These are phyloP conservation scores for Fratercula arctica DNA, from an alignment of 2,797 vertebrate genomes.

Conservation along the genomic window DNA sequence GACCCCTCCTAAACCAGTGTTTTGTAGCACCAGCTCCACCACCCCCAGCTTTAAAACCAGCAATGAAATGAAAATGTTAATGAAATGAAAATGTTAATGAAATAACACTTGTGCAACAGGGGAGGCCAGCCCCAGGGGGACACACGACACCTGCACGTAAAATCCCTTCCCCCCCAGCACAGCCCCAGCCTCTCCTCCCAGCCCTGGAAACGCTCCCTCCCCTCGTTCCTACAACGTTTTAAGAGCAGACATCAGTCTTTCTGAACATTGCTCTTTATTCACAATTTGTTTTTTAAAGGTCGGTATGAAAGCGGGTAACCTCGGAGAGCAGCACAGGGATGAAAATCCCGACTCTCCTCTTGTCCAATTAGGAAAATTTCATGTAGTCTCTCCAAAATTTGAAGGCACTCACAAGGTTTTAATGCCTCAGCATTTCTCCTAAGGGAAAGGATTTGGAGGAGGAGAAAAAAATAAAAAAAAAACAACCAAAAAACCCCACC, in stretches of 20 bases:
- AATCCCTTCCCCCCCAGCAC: not conserved
- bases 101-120: not conserved
- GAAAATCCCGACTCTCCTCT: not conserved
- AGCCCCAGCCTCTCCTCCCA: not conserved
- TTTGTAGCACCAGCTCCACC: not conserved
- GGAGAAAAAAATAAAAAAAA: not conserved
- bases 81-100: not conserved
- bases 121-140: not conserved
- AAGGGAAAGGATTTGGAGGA: slow-evolving; percentile 5
- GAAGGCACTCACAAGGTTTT: not conserved
- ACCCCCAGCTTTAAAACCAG: not conserved
- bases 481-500: not conserved
- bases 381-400: not conserved
- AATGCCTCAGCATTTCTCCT: slow-evolving; percentile 46
- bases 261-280: not conserved
- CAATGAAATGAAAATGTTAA: not conserved
- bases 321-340: rapidly evolving
- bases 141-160: not conserved
- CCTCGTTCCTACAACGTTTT: not conserved
- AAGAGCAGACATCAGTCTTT: not conserved
- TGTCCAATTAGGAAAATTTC: not conserved
- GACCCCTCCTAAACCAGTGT: not conserved
- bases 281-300: not conserved
- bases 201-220: not conserved
- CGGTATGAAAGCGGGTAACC: not conserved